Base-by-base conservation (phyloP, 2,113 vertebrate species). In the Crotalus helleri region DNA sequence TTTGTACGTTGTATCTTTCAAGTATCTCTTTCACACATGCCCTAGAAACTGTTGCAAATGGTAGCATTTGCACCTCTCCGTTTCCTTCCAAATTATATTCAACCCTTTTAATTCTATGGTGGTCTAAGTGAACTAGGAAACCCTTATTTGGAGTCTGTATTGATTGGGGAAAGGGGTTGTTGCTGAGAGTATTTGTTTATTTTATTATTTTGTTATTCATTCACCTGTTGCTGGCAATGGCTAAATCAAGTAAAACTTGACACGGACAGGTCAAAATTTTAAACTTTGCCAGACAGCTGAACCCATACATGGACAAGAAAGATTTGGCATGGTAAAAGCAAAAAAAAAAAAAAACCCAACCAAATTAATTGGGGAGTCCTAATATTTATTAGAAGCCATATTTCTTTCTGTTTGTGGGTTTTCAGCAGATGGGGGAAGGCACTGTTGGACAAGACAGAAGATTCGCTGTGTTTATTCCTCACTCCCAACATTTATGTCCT, bases 331-430 rank as follows among this genome's bases (percentile, higher is more conserved):
- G 3, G 9, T 26, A 90, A 93, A 13, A 9, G 12, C 12, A 29
- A 49, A 54, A 49, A 5, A 49, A 49, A 49, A 1, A 49, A 7
- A 6, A 5, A 49, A 49, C 39, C 39, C 39, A 49, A 53, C 39
- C 39, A 85, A 85, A 86, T 23, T 3, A 29, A 89, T 5, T 46
- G 58, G 61, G 5, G 93, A 95, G 91, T 95, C 88, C 4, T 64
- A 5, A 13, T 4, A 90, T 46, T 46, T 46, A 55, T 61, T 57
- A 90, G 93, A 93, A 44, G 33, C 69, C 8, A 0, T 91, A 87
- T 87, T 93, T 92, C 46, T 0, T 81, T 88, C 87, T 11, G n/a
- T 46, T n/a, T 21, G 11, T 90, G 15, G 85, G 8, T 39, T 81
- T 58, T 64, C 10, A 17, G 49, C 53, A 49, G 4, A 2, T 39